Percentiles rank a stretch among this genome's conserved stretches.
These are phyloP conservation scores for Mastacembelus armatus DNA, from an alignment of 2,797 vertebrate species.

Conservation along the genomic window DNA sequence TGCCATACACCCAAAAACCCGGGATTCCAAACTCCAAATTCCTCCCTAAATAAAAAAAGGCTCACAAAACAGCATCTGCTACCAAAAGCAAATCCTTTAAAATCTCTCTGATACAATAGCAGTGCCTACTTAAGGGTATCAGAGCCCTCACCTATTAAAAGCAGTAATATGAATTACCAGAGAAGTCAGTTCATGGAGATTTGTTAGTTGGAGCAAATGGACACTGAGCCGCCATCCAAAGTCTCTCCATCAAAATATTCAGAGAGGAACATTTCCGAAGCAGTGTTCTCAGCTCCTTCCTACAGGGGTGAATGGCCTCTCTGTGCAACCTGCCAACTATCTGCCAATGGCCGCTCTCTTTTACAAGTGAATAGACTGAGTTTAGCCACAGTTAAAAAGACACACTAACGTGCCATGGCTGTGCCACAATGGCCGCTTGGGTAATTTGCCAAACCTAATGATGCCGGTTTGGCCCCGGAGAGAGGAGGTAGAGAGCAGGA, in stretches of 20 bases:
- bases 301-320: constrained; percentile 84
- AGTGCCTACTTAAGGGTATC: not conserved
- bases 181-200: constrained; percentile 58
- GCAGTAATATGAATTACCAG: constrained; percentile 41
- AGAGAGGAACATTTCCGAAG: constrained; percentile 73
- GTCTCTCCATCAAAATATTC: constrained; percentile 78
- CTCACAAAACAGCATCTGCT: constrained; percentile 34
- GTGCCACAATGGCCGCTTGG: constrained; percentile 80
- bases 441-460: constrained; percentile 86
- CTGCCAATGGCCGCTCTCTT: constrained; percentile 88
- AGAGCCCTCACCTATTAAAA: not conserved
- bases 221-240: constrained; percentile 67
- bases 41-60: constrained; percentile 24
- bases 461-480: constrained; percentile 78
- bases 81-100: constrained; percentile 18
- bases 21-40: constrained; percentile 49
- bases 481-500: constrained; percentile 82
- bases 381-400: constrained; percentile 84
- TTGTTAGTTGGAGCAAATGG: constrained; percentile 52
- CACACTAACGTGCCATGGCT: constrained; percentile 85
- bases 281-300: constrained; percentile 83
- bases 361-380: constrained; percentile 87
- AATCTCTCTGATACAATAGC: constrained; percentile 1
- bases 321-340: constrained; percentile 87
- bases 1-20: constrained; percentile 9